Conservation (phyloP, 2,797 vertebrate species). For the Ataeniobius toweri region DNA sequence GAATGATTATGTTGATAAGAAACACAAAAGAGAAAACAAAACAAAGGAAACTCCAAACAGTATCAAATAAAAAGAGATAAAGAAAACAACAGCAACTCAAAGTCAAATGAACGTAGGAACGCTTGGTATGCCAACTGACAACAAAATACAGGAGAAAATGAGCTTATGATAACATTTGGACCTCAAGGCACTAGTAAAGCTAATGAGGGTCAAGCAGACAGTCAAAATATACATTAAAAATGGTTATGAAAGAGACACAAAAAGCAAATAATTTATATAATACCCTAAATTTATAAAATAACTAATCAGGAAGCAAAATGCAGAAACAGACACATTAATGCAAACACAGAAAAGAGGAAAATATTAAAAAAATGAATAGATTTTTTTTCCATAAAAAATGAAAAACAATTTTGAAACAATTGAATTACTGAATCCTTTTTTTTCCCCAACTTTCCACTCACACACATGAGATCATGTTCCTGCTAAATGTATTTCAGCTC, state of each 20-base stretch:
- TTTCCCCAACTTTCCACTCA: too few species aligned
- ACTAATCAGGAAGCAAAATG: background rate
- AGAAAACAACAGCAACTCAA: background rate
- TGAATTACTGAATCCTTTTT: background rate
- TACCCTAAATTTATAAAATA: background rate
- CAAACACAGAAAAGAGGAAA: background rate
- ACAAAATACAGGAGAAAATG: background rate
- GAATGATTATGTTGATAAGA: background rate
- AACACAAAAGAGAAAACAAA: background rate
- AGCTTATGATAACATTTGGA: background rate
- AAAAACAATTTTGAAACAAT: background rate
- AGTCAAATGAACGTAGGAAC: background rate
- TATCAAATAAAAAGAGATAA: background rate
- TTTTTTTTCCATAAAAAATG: background rate
- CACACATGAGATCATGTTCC: too few species aligned
- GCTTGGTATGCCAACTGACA: background rate
- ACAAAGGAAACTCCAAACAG: background rate
- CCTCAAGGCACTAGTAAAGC: background rate
- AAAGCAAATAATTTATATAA: background rate
- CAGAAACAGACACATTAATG: background rate
- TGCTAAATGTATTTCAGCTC: too few species aligned
- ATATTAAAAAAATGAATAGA: background rate
- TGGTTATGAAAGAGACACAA: background rate
- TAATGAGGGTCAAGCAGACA: background rate
- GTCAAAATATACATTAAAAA: background rate